These are phyloP conservation scores for Ommatoiulus sabulosus DNA, from an alignment of 2,888 invertebrate species.

Conservation along the genomic window DNA sequence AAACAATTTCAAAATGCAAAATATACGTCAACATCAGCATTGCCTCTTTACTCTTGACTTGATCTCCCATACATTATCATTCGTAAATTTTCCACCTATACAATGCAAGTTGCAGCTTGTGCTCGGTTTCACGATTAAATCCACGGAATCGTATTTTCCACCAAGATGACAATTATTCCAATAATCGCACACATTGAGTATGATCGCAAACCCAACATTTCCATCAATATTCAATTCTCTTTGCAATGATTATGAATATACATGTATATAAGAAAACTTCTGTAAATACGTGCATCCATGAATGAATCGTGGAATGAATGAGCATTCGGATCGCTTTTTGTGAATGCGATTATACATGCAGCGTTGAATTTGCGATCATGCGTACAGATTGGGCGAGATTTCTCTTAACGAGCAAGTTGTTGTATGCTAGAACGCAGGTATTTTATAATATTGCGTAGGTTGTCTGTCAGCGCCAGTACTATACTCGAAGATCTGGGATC, in stretches of 20 bases:
- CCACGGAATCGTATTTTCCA: neutral
- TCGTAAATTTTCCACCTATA: no score
- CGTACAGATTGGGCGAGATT: neutral
- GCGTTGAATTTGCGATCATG: neutral
- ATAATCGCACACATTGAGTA: neutral
- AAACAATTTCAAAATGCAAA: no score
- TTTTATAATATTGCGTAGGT: neutral
- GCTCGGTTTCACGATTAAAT: neutral
- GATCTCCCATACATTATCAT: no score
- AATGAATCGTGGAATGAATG: neutral
- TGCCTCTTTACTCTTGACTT: no score
- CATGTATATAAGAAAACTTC: neutral
- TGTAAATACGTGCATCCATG: neutral
- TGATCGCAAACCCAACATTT: neutral
- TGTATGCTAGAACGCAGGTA: neutral
- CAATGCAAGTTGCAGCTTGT: neutral
- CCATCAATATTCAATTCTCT: neutral
- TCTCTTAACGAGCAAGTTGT: neutral
- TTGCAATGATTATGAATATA: neutral
- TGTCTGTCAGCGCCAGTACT: neutral
- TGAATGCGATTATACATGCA: neutral
- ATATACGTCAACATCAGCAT: no score
- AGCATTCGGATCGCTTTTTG: neutral
- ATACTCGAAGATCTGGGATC: neutral
- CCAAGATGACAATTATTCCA: neutral